Evolutionary conservation across 2,888 invertebrate genomes (phyloP).

Genomic region (Hylaea fasciaria): DNA sequence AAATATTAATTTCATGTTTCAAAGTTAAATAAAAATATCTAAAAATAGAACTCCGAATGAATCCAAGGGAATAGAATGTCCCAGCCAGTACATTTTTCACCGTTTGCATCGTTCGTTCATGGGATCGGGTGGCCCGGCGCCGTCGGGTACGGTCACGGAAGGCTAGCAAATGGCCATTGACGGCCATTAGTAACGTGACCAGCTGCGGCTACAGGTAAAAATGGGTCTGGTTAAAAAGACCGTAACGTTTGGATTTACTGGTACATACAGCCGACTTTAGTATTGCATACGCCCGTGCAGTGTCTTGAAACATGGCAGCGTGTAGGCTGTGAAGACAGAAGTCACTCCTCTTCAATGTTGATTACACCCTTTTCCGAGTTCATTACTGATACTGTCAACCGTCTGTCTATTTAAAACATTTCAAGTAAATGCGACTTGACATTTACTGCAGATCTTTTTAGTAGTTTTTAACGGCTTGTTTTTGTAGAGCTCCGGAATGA

Average conservation of each 20-base stretch:
- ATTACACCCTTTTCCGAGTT: conserved; percentile 4
- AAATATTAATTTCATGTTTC: background rate
- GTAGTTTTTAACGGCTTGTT: no score
- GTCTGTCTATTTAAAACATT: background rate
- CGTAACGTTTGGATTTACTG: conserved; percentile 24
- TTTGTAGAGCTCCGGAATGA: no score
- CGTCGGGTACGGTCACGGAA: conserved; percentile 37
- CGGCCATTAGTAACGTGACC: conserved; percentile 50
- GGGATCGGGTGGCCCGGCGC: conserved; percentile 1
- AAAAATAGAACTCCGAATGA: background rate
- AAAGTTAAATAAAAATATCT: background rate
- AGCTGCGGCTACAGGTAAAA: conserved; percentile 45
- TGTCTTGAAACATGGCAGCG: conserved; percentile 13
- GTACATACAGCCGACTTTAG: conserved; percentile 18
- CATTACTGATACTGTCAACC: background rate
- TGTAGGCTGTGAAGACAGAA: conserved; percentile 7
- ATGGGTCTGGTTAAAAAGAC: conserved; percentile 46
- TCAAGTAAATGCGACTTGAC: background rate
- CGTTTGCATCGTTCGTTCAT: conserved; percentile 30
- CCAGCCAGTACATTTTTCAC: conserved; percentile 1
- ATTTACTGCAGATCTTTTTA: background rate
- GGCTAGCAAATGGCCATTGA: conserved; percentile 46
- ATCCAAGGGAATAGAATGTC: background rate
- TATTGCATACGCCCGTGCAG: conserved; percentile 5
- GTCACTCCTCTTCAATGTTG: conserved; percentile 1